Evolutionary conservation across 2,797 vertebrate species (phyloP).

Genomic region (Sus cebifrons): DNA sequence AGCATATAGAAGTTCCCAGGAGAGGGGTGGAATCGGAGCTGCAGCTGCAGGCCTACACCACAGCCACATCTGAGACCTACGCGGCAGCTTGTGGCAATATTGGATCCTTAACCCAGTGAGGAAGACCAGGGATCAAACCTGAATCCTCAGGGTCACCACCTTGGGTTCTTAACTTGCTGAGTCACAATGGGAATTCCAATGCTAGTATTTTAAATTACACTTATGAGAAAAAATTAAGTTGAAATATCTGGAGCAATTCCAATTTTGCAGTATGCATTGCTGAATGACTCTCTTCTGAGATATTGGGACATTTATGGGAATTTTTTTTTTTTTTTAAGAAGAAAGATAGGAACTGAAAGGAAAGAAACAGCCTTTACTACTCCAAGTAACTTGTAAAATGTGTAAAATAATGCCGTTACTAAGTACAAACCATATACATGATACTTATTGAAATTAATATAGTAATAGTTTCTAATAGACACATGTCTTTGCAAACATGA

Average conservation of each 20-base stretch:
- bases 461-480: neutral
- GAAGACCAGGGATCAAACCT: no score
- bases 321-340: neutral
- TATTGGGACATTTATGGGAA: neutral
- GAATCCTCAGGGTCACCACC: no score
- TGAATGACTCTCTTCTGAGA: conserved; percentile 18
- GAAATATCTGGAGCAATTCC: conserved; percentile 35
- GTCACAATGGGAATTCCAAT: neutral
- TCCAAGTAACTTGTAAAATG: neutral
- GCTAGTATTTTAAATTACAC: conserved; percentile 46
- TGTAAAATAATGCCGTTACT: neutral
- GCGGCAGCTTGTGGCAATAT: no score
- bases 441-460: conserved; percentile 42
- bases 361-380: neutral
- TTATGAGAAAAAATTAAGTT: conserved; percentile 4
- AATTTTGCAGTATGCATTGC: neutral
- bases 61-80: no score
- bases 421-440: neutral
- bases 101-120: no score
- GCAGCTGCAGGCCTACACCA: no score
- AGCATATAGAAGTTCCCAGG: no score
- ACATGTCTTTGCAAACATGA: neutral
- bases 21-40: no score
- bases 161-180: no score
- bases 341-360: neutral